Conservation (phyloP, 2,113 vertebrate species). For the Ammodytes marinus region DNA sequence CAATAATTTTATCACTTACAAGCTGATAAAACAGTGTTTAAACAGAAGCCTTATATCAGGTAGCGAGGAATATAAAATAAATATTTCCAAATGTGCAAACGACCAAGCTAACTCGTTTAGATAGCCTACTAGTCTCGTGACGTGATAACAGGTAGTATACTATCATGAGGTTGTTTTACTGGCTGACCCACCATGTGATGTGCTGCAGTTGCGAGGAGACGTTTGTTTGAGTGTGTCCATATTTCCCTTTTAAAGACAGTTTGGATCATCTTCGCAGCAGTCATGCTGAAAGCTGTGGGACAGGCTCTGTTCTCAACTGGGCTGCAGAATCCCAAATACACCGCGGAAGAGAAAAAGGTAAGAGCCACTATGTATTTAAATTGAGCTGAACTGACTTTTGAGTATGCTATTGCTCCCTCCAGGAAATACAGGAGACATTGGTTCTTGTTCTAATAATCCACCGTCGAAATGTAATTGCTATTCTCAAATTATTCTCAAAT, state of each 20-base stretch:
- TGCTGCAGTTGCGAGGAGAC: neutral
- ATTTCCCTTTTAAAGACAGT: neutral
- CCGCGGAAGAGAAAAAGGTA: conserved; percentile 77
- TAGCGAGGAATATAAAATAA: neutral
- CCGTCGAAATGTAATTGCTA: no score
- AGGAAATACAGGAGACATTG: no score
- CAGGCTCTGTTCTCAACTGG: conserved; percentile 81
- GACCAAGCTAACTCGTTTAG: neutral
- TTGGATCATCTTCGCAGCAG: neutral
- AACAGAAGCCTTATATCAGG: neutral
- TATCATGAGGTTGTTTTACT: no score
- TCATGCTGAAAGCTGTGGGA: conserved; percentile 84
- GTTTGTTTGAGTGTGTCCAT: neutral
- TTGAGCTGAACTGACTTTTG: no score
- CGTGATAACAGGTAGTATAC: neutral
- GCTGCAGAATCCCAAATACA: conserved; percentile 80
- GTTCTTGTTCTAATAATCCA: no score
- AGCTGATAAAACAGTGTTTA: neutral
- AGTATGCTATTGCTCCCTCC: no score
- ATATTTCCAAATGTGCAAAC: neutral
- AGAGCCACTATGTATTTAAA: neutral
- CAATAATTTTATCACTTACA: neutral
- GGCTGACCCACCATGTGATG: rapidly evolving
- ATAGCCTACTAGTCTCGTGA: conserved; percentile 23
- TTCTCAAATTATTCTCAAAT: no score